Evolutionary conservation across 2,888 invertebrate genomes (phyloP).

Genomic region (Marasmarcha lunaedactyla): DNA sequence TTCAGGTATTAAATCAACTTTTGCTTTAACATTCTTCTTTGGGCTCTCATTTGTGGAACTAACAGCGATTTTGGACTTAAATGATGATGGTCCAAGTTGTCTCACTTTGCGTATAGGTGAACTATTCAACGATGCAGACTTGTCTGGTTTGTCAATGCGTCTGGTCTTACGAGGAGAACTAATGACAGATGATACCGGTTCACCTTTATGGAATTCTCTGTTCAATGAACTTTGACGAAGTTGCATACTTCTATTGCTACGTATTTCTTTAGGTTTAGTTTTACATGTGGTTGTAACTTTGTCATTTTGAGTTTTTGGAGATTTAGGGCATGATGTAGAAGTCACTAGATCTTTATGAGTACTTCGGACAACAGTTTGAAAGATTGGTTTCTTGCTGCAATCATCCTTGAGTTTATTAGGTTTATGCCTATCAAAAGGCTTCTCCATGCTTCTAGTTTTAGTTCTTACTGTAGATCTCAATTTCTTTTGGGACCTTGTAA

Average conservation of each 20-base stretch:
- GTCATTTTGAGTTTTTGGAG: conserved; percentile 32
- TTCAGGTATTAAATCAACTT: conserved; percentile 33
- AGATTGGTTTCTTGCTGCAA: conserved; percentile 48
- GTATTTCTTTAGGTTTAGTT: conserved; percentile 35
- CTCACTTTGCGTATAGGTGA: conserved; percentile 61
- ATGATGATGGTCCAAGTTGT: conserved; percentile 42
- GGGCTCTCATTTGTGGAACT: conserved; percentile 51
- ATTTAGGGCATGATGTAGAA: conserved; percentile 24
- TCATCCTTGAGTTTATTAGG: conserved; percentile 37
- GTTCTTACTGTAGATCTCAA: conserved; percentile 49
- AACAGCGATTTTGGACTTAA: conserved; percentile 34
- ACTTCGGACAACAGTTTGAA: conserved; percentile 56
- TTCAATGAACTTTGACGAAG: conserved; percentile 55
- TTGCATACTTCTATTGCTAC: conserved; percentile 43
- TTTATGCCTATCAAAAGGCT: conserved; percentile 39
- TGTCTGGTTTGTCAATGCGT: conserved; percentile 55
- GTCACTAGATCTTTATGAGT: conserved; percentile 40
- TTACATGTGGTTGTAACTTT: conserved; percentile 41
- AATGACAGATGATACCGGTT: conserved; percentile 42
- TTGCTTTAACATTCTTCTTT: conserved; percentile 44
- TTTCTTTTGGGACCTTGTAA: conserved; percentile 45
- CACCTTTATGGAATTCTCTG: conserved; percentile 44
- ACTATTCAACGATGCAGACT: conserved; percentile 54
- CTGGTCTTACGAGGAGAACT: conserved; percentile 58
- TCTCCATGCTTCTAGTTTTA: conserved; percentile 49